Percentiles rank a stretch among this genome's conserved stretches.
phyloP scores from a whole-genome alignment of 2,113 vertebrate genomes.

The Gavia stellata region DNA sequence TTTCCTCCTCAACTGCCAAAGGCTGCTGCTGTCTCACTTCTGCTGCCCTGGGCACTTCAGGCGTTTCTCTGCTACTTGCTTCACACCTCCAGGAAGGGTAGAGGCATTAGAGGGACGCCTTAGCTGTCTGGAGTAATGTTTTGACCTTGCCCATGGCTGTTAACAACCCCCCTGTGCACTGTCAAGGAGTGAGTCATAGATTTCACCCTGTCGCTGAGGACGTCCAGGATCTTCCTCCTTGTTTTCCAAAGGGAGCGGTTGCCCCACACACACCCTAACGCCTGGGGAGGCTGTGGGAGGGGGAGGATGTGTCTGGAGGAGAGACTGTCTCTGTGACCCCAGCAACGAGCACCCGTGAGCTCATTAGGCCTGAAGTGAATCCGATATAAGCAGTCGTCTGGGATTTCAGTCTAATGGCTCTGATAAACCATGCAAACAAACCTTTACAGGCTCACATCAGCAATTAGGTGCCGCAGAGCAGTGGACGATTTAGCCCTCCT shows the following conservation, averaged over 20 bases:
- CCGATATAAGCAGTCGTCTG: neutral
- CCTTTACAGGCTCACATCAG: neutral
- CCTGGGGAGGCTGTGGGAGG: neutral
- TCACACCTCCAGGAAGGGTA: neutral
- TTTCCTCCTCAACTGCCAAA: neutral
- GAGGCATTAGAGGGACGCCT: neutral
- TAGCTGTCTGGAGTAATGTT: neutral
- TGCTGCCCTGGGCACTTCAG: neutral
- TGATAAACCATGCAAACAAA: neutral
- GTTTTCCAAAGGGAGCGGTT: neutral
- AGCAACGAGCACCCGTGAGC: neutral
- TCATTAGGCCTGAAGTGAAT: constrained; percentile 25
- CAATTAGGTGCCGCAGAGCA: neutral
- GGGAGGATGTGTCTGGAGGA: neutral
- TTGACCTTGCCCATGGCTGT: neutral
- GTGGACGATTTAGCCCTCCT: neutral
- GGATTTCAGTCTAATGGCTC: neutral
- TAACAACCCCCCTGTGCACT: neutral
- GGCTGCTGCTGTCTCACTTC: neutral
- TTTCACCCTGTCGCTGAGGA: neutral
- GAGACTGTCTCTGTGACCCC: neutral
- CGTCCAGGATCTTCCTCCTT: neutral
- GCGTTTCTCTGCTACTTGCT: neutral
- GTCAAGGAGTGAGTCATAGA: constrained; percentile 4
- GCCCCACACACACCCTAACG: neutral